Evolutionary conservation across 2,113 vertebrate genomes (phyloP).

Genomic region (Nycticebus coucang): DNA sequence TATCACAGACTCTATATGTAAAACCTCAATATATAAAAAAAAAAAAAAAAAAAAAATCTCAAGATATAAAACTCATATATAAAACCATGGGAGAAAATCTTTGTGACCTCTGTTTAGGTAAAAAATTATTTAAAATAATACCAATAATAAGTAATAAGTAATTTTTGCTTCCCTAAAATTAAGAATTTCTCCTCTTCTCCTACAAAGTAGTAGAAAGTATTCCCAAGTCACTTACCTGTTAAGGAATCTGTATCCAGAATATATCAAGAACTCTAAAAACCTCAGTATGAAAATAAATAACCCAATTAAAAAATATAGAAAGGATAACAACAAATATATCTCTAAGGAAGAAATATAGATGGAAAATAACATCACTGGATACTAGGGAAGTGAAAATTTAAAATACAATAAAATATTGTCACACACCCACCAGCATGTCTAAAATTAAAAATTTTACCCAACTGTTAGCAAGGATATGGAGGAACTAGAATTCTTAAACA

Average conservation of each 20-base stretch:
- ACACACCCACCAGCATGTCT: not conserved
- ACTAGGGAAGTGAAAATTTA: not conserved
- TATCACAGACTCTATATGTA: not conserved
- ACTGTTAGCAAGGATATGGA: not conserved
- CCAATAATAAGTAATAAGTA: not conserved
- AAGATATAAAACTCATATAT: not conserved
- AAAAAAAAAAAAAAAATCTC: no score
- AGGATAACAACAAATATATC: not conserved
- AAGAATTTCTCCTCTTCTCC: not conserved
- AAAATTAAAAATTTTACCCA: not conserved
- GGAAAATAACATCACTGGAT: not conserved
- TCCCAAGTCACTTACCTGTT: not conserved
- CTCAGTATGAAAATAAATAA: not conserved
- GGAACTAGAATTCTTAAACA: not conserved
- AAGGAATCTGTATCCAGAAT: not conserved
- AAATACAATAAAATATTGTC: not conserved
- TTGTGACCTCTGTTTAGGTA: not conserved
- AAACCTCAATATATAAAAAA: constrained; percentile 3
- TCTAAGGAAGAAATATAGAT: not conserved
- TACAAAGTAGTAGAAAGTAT: not conserved
- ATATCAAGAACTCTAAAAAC: not conserved
- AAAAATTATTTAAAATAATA: not conserved
- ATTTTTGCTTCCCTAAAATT: not conserved
- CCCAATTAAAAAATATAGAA: not conserved
- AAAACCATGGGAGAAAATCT: not conserved